Percentiles rank a stretch among this genome's conserved stretches.
Evolutionary conservation across 2,888 invertebrate genomes (phyloP).

Genomic region (Cryptocephalus moraei): DNA sequence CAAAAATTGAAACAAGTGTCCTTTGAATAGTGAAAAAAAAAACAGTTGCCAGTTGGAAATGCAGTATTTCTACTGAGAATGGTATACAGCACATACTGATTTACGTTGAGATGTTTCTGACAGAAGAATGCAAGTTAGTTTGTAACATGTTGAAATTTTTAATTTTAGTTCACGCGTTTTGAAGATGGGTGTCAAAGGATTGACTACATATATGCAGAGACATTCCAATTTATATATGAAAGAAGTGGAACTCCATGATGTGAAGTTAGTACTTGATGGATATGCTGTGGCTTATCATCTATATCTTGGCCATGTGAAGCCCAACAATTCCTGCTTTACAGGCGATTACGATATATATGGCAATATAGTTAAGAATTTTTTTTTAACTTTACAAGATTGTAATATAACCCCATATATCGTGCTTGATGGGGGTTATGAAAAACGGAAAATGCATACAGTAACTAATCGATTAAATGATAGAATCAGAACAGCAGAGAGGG

Average conservation of each 20-base stretch:
- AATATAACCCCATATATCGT: conserved; percentile 62
- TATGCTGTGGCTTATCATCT: conserved; percentile 63
- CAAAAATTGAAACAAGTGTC: too few species aligned
- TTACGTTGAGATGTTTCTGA: too few species aligned
- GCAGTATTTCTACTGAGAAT: too few species aligned
- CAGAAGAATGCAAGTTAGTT: too few species aligned
- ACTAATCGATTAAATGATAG: conserved; percentile 21
- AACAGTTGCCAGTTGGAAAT: too few species aligned
- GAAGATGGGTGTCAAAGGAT: conserved; percentile 55
- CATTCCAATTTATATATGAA: conserved; percentile 55
- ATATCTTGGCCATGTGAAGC: conserved; percentile 46
- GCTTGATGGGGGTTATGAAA: conserved; percentile 59
- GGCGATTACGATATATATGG: conserved; percentile 77
- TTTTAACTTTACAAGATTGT: conserved; percentile 58
- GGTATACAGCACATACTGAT: too few species aligned
- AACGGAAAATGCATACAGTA: conserved; percentile 32
- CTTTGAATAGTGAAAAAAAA: too few species aligned
- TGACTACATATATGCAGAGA: conserved; percentile 67
- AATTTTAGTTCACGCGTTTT: too few species aligned
- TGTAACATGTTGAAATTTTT: too few species aligned
- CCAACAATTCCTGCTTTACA: conserved; percentile 59
- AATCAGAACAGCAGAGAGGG: conserved; percentile 31
- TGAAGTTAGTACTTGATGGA: conserved; percentile 71
- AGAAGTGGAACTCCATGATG: conserved; percentile 53
- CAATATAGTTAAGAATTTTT: conserved; percentile 54